phyloP scores from a whole-genome alignment of 2,888 invertebrate genomes.

The Epirrita christyi region DNA sequence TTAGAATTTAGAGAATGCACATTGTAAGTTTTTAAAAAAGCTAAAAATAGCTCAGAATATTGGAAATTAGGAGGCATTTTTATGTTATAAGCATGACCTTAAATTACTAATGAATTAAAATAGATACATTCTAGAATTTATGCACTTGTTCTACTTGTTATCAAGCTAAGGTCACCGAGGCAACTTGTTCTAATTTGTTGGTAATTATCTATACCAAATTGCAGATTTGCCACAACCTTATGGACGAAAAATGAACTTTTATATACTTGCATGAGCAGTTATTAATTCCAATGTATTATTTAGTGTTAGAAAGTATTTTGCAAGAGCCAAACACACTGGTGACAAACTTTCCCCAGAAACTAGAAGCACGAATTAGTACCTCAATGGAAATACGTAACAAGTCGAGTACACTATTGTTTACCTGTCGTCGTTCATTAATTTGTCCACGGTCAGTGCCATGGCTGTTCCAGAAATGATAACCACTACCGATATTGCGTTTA shows the following conservation, averaged over 20 bases:
- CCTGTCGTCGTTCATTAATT: conserved; percentile 77
- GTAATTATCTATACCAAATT: conserved; percentile 1
- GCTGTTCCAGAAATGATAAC: conserved; percentile 16
- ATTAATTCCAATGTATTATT: neutral
- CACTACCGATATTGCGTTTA: conserved; percentile 28
- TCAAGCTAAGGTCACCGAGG: conserved; percentile 24
- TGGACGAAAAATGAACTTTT: neutral
- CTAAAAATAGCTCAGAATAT: no score
- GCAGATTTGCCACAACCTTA: neutral
- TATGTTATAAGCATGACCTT: neutral
- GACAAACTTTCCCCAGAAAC: conserved; percentile 66
- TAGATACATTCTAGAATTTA: neutral
- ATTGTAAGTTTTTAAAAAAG: no score
- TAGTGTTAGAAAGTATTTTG: conserved; percentile 3
- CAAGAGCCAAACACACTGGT: conserved; percentile 21
- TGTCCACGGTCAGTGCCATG: conserved; percentile 77
- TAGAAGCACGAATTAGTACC: conserved; percentile 37
- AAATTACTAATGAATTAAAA: neutral
- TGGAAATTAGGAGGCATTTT: neutral
- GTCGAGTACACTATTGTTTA: conserved; percentile 46
- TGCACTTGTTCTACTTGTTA: conserved; percentile 3
- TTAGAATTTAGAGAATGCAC: no score
- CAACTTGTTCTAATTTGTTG: conserved; percentile 6
- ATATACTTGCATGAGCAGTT: neutral
- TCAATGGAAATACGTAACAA: no score